These are phyloP conservation scores for Hyperoplus lanceolatus DNA, from an alignment of 2,797 vertebrate genomes.

Conservation along the genomic window DNA sequence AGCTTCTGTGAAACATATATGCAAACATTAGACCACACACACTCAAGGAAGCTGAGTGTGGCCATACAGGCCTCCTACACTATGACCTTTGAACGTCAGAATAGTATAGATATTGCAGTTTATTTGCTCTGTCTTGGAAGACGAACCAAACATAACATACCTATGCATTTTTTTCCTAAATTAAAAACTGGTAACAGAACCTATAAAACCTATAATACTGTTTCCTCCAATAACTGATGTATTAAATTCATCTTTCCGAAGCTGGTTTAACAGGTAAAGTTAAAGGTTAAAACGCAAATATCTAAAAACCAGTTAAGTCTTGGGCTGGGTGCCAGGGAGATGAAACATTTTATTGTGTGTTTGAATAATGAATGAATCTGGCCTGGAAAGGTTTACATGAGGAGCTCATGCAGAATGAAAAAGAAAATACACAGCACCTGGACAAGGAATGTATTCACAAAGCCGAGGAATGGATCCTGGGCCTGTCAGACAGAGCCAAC, in stretches of 20 bases:
- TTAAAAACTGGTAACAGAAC: slow-evolving; percentile 54
- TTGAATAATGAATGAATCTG: slow-evolving; percentile 68
- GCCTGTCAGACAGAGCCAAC: slow-evolving; percentile 16
- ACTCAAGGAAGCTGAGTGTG: slow-evolving; percentile 24
- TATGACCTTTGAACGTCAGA: slow-evolving; percentile 56
- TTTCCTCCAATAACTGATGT: slow-evolving; percentile 3
- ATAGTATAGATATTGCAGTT: slow-evolving; percentile 51
- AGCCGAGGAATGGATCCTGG: slow-evolving; percentile 32
- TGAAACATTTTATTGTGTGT: slow-evolving; percentile 58
- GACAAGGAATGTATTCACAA: slow-evolving; percentile 70
- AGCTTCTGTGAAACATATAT: slow-evolving; percentile 25
- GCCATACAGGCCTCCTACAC: slow-evolving; percentile 60
- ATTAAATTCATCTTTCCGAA: slow-evolving; percentile 5
- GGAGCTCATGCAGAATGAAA: slow-evolving; percentile 63
- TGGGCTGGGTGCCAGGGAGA: slow-evolving; percentile 35
- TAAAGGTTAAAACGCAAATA: slow-evolving; percentile 21
- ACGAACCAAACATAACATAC: slow-evolving; percentile 52
- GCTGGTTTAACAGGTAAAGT: slow-evolving; percentile 3
- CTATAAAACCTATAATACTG: slow-evolving; percentile 11
- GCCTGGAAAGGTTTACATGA: slow-evolving; percentile 57
- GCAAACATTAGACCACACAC: slow-evolving; percentile 61
- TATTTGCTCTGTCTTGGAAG: slow-evolving; percentile 62
- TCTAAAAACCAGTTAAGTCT: slow-evolving; percentile 2
- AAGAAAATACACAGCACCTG: slow-evolving; percentile 82
- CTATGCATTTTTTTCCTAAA: slow-evolving; percentile 25